Conservation (phyloP, 2,113 vertebrate species). For the Chinchilla lanigera region DNA sequence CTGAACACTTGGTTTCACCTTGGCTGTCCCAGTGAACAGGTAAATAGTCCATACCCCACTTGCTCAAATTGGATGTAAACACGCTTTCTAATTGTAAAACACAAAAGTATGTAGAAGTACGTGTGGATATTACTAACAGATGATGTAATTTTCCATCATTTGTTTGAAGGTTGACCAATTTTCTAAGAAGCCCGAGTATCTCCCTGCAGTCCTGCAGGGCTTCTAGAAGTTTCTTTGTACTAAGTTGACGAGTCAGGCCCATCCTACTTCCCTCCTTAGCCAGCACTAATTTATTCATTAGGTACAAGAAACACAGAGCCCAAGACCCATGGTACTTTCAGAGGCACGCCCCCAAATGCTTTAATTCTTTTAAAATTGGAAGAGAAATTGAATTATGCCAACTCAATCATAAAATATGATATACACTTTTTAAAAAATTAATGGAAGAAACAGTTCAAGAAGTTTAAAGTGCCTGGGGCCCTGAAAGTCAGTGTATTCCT, state of each 20-base stretch:
- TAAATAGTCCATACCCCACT: neutral
- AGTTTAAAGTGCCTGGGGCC: neutral
- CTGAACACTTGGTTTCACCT: neutral
- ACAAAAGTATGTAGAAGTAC: neutral
- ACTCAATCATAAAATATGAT: neutral
- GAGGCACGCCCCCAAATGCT: neutral
- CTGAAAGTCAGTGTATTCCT: neutral
- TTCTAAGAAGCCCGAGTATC: neutral
- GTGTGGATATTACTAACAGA: neutral
- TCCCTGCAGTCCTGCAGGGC: neutral
- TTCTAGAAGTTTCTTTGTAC: conserved; percentile 30
- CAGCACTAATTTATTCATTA: neutral
- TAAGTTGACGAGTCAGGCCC: neutral
- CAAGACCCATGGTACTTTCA: neutral
- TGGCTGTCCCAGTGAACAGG: neutral
- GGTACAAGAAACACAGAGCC: neutral
- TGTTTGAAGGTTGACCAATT: conserved; percentile 5
- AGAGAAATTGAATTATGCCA: conserved; percentile 14
- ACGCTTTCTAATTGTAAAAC: neutral
- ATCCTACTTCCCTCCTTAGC: neutral
- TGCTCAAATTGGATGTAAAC: neutral
- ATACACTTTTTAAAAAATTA: neutral
- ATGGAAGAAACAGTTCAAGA: neutral
- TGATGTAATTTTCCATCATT: neutral
- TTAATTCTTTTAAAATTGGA: neutral